phyloP scores from a whole-genome alignment of 1,140 invertebrate species.

The Drosophila melanogaster region Release_6_plus_ISO1_MT NT_033779.5:14138001-14138500 shows the following conservation, averaged over 20 bases:
- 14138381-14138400: too few species aligned
- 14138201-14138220: conserved; percentile 70
- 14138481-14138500: too few species aligned
- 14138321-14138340: too few species aligned
- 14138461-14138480: too few species aligned
- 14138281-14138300: not conserved
- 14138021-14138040: conserved; percentile 82
- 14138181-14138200: conserved; percentile 78
- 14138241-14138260: conserved; percentile 46
- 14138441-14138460: too few species aligned
- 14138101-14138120: conserved; percentile 64
- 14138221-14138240: conserved; percentile 49
- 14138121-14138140: conserved; percentile 3
- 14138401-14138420: too few species aligned
- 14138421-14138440: too few species aligned
- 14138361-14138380: too few species aligned
- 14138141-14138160: conserved; percentile 2
- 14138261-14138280: not conserved
- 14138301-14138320: too few species aligned
- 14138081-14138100: conserved; percentile 80
- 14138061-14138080: conserved; percentile 81
- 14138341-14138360: too few species aligned
- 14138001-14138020: conserved; percentile 68
- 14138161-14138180: conserved; percentile 29
- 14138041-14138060: conserved; percentile 78